Percentiles rank a stretch among this genome's conserved stretches.
phyloP scores from a whole-genome alignment of 2,797 vertebrate species.

The Huso huso region DNA sequence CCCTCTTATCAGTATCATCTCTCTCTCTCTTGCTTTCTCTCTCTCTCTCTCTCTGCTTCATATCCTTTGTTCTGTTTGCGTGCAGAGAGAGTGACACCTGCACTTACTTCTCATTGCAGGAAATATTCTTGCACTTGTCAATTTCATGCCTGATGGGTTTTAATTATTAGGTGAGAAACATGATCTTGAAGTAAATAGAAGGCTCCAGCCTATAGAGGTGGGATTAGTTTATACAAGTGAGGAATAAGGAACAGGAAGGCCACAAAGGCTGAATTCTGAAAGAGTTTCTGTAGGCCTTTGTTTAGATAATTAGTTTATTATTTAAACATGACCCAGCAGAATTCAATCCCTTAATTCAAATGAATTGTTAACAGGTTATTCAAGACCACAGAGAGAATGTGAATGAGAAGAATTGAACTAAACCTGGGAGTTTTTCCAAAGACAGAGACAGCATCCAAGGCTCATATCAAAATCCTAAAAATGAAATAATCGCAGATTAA shows the following conservation, averaged over 20 bases:
- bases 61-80: constrained; percentile 17
- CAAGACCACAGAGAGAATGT: too few species aligned
- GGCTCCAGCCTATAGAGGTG: background rate
- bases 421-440: too few species aligned
- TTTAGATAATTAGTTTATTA: constrained; percentile 27
- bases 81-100: constrained; percentile 32
- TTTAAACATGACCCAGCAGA: constrained; percentile 27
- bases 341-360: constrained; percentile 29
- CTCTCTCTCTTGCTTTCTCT: background rate
- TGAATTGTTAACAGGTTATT: constrained; percentile 25
- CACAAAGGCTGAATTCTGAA: constrained; percentile 47
- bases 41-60: background rate
- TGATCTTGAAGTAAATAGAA: constrained; percentile 6
- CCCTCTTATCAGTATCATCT: constrained; percentile 2
- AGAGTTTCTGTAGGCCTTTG: constrained; percentile 41
- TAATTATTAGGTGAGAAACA: constrained; percentile 53
- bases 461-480: too few species aligned
- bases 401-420: too few species aligned
- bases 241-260: constrained; percentile 40
- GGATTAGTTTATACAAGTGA: constrained; percentile 9
- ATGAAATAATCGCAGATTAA: too few species aligned
- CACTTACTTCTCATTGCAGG: constrained; percentile 55
- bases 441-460: too few species aligned
- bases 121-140: constrained; percentile 57
- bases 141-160: constrained; percentile 74